Evolutionary conservation across 2,888 invertebrate species (phyloP).

Genomic region (Uloborus plumipes): DNA sequence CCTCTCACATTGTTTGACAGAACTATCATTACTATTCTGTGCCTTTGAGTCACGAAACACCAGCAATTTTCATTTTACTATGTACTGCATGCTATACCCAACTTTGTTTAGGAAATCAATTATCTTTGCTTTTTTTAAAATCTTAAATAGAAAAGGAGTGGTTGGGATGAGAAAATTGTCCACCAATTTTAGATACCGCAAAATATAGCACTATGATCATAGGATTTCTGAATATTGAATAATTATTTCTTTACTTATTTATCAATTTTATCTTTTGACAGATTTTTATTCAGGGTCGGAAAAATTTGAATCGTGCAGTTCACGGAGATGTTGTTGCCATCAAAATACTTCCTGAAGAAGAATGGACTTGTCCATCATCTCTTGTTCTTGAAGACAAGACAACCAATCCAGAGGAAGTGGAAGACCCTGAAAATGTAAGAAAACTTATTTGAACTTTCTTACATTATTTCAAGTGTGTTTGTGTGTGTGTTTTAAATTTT

Average conservation of each 20-base stretch:
- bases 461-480: not conserved
- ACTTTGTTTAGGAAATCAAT: no score
- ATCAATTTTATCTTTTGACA: slow-evolving; percentile 30
- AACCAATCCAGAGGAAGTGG: slow-evolving; percentile 76
- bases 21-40: no score
- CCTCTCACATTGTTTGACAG: no score
- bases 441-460: not conserved
- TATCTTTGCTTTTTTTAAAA: no score
- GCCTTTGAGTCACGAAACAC: no score
- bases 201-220: no score
- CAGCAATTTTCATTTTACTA: no score
- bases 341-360: slow-evolving; percentile 85
- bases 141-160: no score
- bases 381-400: slow-evolving; percentile 73
- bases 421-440: slow-evolving; percentile 72
- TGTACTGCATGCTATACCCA: no score
- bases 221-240: no score
- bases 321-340: slow-evolving; percentile 95
- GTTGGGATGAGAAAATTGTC: no score
- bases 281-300: slow-evolving; percentile 85
- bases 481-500: not conserved
- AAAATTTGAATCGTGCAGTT: slow-evolving; percentile 90
- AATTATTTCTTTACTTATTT: not conserved
- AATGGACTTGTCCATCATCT: slow-evolving; percentile 92
- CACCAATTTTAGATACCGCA: no score